A percentile compares a stretch with the other conserved stretches of the same genome.
These are phyloP conservation scores for Polypterus senegalus DNA, from an alignment of 2,113 vertebrate species.

Conservation along the genomic window DNA sequence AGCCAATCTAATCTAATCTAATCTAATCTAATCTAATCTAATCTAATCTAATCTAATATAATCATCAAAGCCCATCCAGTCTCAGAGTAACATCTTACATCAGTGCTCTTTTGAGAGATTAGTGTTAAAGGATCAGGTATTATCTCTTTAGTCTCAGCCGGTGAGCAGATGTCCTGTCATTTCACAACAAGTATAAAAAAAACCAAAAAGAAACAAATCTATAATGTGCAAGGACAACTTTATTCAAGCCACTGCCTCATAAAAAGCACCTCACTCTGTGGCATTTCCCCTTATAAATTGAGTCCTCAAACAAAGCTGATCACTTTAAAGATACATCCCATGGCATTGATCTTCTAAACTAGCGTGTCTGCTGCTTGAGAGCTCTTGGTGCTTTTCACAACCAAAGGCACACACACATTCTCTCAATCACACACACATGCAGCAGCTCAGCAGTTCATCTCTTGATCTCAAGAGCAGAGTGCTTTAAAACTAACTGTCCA, in stretches of 20 bases:
- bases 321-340: not conserved
- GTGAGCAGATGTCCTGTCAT: no score
- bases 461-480: constrained; percentile 4
- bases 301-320: not conserved
- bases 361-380: not conserved
- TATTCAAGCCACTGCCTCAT: not conserved
- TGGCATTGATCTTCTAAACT: not conserved
- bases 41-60: no score
- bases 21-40: no score
- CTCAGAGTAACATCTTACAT: no score
- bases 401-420: not conserved
- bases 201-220: not conserved
- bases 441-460: not conserved
- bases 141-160: no score
- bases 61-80: no score
- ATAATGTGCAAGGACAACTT: not conserved
- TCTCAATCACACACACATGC: not conserved
- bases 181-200: not conserved
- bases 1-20: no score
- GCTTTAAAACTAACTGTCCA: constrained; percentile 2
- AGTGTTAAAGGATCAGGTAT: no score
- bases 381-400: not conserved
- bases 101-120: no score
- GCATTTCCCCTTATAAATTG: not conserved
- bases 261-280: not conserved